Evolutionary conservation across 2,888 invertebrate species (phyloP).

Genomic region (Parelbella ahira): DNA sequence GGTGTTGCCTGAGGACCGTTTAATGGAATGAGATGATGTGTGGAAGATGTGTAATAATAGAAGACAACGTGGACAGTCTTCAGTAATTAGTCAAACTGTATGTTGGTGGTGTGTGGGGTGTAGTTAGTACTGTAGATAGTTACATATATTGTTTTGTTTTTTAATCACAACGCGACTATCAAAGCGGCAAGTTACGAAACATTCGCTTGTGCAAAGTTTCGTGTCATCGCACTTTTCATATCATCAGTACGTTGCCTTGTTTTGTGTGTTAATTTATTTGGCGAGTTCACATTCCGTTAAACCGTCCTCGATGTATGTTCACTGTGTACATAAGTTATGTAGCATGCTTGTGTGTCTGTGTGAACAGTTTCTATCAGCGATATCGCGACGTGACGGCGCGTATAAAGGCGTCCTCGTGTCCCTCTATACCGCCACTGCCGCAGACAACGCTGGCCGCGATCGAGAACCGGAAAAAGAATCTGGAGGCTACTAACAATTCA

Average conservation of each 20-base stretch:
- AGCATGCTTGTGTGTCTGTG: constrained; percentile 45
- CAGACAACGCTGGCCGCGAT: constrained; percentile 53
- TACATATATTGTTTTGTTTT: no score
- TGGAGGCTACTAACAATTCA: constrained; percentile 60
- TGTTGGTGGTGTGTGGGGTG: no score
- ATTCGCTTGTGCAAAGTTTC: constrained; percentile 1
- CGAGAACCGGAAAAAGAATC: constrained; percentile 52
- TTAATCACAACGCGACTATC: no score
- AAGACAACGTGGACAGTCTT: neutral
- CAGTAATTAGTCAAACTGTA: constrained; percentile 6
- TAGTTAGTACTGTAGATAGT: no score
- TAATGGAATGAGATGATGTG: constrained; percentile 21
- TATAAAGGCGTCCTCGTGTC: constrained; percentile 92
- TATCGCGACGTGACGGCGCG: constrained; percentile 93
- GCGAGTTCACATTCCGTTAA: constrained; percentile 10
- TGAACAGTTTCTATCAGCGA: constrained; percentile 92
- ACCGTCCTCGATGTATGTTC: constrained; percentile 11
- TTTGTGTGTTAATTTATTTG: constrained; percentile 5
- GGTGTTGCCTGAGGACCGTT: constrained; percentile 22
- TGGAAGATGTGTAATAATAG: constrained; percentile 3
- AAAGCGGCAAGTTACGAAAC: neutral
- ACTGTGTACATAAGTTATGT: constrained; percentile 27
- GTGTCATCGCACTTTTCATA: constrained; percentile 15
- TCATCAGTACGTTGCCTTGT: constrained; percentile 4
- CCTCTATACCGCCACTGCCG: constrained; percentile 84